A percentile compares a stretch with the other conserved stretches of the same genome.
phyloP scores from a whole-genome alignment of 1,140 invertebrate species.

The Amyelois transitella region DNA sequence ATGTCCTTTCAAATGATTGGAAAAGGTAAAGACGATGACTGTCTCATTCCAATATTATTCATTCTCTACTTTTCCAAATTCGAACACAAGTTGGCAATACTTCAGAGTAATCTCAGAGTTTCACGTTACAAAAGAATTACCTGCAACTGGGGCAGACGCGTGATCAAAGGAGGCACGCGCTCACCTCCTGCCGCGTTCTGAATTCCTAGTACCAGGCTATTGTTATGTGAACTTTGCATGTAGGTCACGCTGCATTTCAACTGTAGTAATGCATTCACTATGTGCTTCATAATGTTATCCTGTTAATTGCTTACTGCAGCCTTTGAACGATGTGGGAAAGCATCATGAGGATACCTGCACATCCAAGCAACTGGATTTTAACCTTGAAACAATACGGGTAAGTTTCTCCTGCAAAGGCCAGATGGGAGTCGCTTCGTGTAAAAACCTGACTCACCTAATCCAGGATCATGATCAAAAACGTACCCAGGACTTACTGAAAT shows the following conservation, averaged over 20 bases:
- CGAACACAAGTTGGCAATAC: neutral
- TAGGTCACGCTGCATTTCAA: constrained; percentile 12
- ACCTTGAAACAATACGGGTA: too few species aligned
- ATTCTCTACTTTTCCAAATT: neutral
- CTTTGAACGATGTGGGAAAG: too few species aligned
- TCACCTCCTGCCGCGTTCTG: constrained; percentile 24
- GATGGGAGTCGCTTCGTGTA: too few species aligned
- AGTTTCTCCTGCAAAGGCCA: too few species aligned
- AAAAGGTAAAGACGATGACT: neutral
- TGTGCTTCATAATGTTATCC: neutral
- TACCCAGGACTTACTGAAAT: too few species aligned
- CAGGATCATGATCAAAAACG: too few species aligned
- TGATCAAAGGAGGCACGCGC: constrained; percentile 28
- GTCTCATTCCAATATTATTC: neutral
- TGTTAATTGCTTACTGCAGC: neutral
- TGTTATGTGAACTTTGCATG: constrained; percentile 9
- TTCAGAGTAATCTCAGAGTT: neutral
- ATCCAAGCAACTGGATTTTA: too few species aligned
- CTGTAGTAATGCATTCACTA: neutral
- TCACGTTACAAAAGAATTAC: constrained; percentile 22
- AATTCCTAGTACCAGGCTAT: constrained; percentile 20
- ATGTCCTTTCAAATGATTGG: neutral
- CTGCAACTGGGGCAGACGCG: constrained; percentile 27
- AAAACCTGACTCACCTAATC: too few species aligned
- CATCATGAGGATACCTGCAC: too few species aligned